Evolutionary conservation across 2,888 invertebrate species (phyloP), one percentile per base, ranked within the genome.

Genomic region (Limnephilus auricula): DNA sequence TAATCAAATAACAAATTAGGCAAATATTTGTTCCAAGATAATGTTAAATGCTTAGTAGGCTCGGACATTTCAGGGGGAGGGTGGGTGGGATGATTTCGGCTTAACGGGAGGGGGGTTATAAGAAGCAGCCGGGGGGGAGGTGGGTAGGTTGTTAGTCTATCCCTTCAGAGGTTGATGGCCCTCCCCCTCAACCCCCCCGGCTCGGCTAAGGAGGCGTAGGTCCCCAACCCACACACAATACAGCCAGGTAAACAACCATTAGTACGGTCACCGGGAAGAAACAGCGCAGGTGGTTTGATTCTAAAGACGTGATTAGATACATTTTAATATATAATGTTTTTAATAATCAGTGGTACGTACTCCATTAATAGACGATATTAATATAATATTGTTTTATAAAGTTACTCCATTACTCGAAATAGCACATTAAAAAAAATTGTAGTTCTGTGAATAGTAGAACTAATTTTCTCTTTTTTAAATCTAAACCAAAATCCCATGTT

Each of bases 51-150:
- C 65, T 89, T 37, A 79, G 89, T 79, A 89, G 89, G 79, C 78
- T 89, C 89, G 89, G 89, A 89, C 89, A 89, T 89, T 89, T 89
- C 13, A 65, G 80, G 84, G n/a, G 30, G 37, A 40, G 84, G 80
- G 45, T 10, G 30, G 84, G 45, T 65, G 65, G 84, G 84, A 40
- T 85, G 84, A 40, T 30, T 85, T 37, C 18, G 45, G 84, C 34
- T 85, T 85, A 85, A n/a, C 32, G 79, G 37, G 40, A 12, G 37
- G 79, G n/a, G 79, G 25, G 34, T 50, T 65, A 34, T 79, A 40
- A 79, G 85, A 18, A 85, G 84, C 45, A 30, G 65, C 45, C 79
- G 50, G 84, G 78, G 83, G 40, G 83, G 80, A 34, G 79, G 45
- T 2, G 83, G 91, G 30, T 80, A 18, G 30, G 37, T 78, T 34